Conservation (phyloP, 2,113 vertebrate genomes). For the Motacilla alba region DNA sequence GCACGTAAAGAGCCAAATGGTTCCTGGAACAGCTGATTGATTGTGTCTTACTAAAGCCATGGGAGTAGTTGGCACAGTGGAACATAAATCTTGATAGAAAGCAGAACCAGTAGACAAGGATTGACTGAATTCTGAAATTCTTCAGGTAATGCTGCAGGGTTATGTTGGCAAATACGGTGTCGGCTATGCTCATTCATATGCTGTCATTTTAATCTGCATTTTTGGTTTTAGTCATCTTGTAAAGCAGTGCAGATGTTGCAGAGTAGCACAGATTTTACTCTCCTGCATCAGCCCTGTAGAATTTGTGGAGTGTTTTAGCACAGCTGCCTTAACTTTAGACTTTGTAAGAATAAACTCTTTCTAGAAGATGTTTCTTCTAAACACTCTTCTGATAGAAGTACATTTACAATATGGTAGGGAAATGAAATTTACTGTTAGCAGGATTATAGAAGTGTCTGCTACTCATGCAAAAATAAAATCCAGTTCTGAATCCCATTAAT, state of each 20-base stretch:
- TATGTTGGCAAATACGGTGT: neutral
- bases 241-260: neutral
- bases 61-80: neutral
- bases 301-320: neutral
- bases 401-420: neutral
- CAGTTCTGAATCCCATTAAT: neutral
- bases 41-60: neutral
- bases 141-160: neutral
- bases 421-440: neutral
- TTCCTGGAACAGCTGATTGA: neutral
- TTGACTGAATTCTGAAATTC: neutral
- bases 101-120: neutral
- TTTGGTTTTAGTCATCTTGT: neutral
- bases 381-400: neutral
- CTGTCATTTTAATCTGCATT: neutral
- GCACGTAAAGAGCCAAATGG: neutral
- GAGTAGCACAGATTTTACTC: neutral
- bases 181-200: neutral
- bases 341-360: neutral
- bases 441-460: neutral
- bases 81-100: neutral
- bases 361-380: neutral
- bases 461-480: neutral
- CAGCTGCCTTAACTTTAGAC: neutral
- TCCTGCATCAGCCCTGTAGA: neutral